Evolutionary conservation across 2,797 vertebrate genomes (phyloP), one percentile per base, ranked within the genome.

Genomic region (Holocentrus rufus): DNA sequence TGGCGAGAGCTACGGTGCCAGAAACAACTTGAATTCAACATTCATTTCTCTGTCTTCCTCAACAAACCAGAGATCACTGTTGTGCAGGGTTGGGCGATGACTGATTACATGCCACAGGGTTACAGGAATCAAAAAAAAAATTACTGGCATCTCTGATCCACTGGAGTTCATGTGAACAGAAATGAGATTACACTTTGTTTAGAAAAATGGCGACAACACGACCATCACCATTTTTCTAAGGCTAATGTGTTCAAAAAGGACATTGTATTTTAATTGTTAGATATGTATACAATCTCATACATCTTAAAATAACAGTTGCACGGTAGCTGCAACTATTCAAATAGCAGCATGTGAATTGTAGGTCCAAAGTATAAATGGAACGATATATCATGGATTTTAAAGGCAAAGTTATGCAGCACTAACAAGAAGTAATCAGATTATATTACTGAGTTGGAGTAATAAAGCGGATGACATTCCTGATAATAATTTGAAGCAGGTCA

Each of bases 21-120:
- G 39, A 64, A 67, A 60, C 27, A 34, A 36, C 59, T 55, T 77
- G 22, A 31, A 72, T 77, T 72, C 1, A 61, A 69, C 31, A 74
- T 15, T 46, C 22, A 72, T 39, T 47, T 25, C 22, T 68, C 1
- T 65, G 54, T 49, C 53, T 60, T 15, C 22, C 22, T 61, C 59
- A 61, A 14, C 23, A 27, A 55, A 36, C 23, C 47, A 63, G 23
- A 69, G 27, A 18, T 56, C 13, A 50, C 10, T 71, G 13, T 36
- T 80, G 63, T 71, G 55, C 59, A 65, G 54, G 22, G 49, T 15
- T 67, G 44, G 61, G 1, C 20, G 15, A 49, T 7, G 44, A 65
- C 13, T 63, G 44, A 58, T 39, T 5, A 64, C 15, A 59, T 60
- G n/a, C 46, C 58, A 70, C 2, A 27, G 36, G 0, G 39, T 59